Conservation (phyloP, 2,113 vertebrate species). For the Cyprinodon variegatus region DNA sequence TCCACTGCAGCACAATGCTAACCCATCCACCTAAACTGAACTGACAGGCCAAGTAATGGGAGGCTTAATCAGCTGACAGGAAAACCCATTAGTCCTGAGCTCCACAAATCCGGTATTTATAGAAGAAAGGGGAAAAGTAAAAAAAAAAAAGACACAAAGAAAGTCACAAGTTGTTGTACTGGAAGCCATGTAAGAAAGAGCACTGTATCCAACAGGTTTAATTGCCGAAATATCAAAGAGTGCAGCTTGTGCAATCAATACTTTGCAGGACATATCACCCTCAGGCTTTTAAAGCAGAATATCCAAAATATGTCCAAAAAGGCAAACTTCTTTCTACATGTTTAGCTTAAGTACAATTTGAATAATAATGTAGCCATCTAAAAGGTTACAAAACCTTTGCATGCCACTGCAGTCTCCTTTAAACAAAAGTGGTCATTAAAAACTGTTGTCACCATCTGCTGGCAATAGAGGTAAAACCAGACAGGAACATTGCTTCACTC, state of each 20-base stretch:
- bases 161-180: too few relatives aligned
- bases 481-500: slow-evolving; percentile 38
- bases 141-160: too few relatives aligned
- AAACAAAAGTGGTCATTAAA: slow-evolving; percentile 41
- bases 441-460: not conserved
- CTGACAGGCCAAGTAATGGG: too few relatives aligned
- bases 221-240: slow-evolving; percentile 27
- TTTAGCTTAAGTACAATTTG: not conserved
- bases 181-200: too few relatives aligned
- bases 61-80: too few relatives aligned
- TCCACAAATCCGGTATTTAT: too few relatives aligned
- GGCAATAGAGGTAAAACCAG: slow-evolving; percentile 46
- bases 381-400: not conserved
- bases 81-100: too few relatives aligned
- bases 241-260: slow-evolving; percentile 44
- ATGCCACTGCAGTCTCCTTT: slow-evolving; percentile 6
- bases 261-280: slow-evolving; percentile 22
- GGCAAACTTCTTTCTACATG: not conserved
- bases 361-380: not conserved
- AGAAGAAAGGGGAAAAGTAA: too few relatives aligned
- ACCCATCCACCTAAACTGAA: not conserved
- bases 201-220: slow-evolving; percentile 48
- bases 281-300: slow-evolving; percentile 5
- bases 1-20: not conserved
- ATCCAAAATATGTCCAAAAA: not conserved